A percentile compares a stretch with the other conserved stretches of the same genome.
Evolutionary conservation across 2,113 vertebrate species (phyloP).

Genomic region (Shinisaurus crocodilurus): DNA sequence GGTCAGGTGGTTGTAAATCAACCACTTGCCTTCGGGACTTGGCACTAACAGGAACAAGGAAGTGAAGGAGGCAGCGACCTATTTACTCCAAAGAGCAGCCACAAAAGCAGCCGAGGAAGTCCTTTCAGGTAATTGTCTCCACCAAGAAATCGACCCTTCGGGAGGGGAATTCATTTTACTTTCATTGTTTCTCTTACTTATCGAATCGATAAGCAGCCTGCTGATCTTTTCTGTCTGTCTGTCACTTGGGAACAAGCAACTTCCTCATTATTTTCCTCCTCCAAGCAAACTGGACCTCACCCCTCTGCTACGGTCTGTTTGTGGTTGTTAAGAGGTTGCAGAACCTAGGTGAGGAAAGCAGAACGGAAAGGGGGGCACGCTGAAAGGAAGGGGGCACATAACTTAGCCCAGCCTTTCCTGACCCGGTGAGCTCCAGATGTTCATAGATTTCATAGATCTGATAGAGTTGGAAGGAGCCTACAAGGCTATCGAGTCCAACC

Average conservation of each 20-base stretch:
- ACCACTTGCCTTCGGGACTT: not conserved
- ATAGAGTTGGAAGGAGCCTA: too few species aligned
- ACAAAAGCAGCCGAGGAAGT: not conserved
- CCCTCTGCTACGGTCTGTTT: too few species aligned
- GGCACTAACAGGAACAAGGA: constrained; percentile 30
- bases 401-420: not conserved
- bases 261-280: not conserved
- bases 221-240: not conserved
- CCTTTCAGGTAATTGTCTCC: not conserved
- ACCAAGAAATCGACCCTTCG: not conserved
- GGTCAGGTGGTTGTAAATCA: not conserved
- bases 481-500: too few species aligned
- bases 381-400: not conserved
- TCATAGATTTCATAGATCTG: too few species aligned
- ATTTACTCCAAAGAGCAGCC: not conserved
- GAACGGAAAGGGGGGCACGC: not conserved
- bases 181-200: not conserved
- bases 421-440: too few species aligned
- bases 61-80: not conserved
- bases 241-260: not conserved
- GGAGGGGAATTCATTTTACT: not conserved
- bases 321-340: too few species aligned
- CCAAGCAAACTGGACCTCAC: not conserved
- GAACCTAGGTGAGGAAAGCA: fast-evolving
- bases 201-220: too few species aligned